phyloP scores from a whole-genome alignment of 2,797 vertebrate genomes.

The Australoheros facetus region DNA sequence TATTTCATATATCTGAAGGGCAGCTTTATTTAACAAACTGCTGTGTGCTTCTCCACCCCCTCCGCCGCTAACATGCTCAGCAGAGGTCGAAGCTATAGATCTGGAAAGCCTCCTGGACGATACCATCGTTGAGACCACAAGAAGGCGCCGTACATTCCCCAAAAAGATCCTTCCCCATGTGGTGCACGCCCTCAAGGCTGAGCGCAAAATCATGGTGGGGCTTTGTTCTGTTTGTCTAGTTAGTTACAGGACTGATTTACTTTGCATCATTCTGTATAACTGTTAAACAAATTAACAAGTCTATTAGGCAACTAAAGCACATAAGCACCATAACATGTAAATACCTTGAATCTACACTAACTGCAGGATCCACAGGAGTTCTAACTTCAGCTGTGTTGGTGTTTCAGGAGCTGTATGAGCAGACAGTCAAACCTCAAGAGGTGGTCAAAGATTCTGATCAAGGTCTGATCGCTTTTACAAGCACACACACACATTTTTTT shows the following conservation, averaged over 20 bases:
- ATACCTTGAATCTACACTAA: neutral
- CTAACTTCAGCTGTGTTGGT: neutral
- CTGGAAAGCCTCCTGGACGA: conserved; percentile 90
- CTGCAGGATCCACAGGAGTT: too few relatives aligned
- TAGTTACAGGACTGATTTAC: neutral
- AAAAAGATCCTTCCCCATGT: conserved; percentile 85
- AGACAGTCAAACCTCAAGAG: conserved; percentile 75
- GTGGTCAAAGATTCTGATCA: conserved; percentile 73
- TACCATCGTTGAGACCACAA: conserved; percentile 83
- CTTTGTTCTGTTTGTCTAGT: neutral
- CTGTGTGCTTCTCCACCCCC: neutral
- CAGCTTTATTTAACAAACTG: neutral
- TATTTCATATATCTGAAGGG: neutral
- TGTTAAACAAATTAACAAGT: too few relatives aligned
- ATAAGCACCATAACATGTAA: too few relatives aligned
- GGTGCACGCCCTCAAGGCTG: conserved; percentile 83
- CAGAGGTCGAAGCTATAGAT: conserved; percentile 75
- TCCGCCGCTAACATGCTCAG: neutral
- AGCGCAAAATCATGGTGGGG: conserved; percentile 88
- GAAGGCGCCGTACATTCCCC: conserved; percentile 85
- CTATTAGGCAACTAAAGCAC: too few relatives aligned
- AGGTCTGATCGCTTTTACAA: conserved; percentile 59
- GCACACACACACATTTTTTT: neutral
- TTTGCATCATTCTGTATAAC: neutral
- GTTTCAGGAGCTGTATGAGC: conserved; percentile 84